Evolutionary conservation across 2,888 invertebrate genomes (phyloP), one percentile per base, ranked within the genome.

Genomic region (Drosophila anomalata): DNA sequence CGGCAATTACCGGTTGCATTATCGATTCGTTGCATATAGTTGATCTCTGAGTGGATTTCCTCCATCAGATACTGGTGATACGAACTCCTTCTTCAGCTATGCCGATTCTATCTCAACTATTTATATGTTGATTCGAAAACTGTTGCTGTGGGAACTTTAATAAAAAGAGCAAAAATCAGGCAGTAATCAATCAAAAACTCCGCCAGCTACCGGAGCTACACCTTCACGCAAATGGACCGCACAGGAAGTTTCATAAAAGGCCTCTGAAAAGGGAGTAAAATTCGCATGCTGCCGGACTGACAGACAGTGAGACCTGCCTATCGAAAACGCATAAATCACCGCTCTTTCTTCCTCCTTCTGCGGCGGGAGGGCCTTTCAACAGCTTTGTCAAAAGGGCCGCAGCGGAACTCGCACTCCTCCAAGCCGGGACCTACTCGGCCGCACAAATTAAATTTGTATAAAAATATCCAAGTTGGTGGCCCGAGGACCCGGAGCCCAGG

Each of bases 321-420:
- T 88, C 88, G 82, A 89, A 88, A 87, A 82, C 66, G 71, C 88
- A 89, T 89, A 89, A 89, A 89, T 89, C 89, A 89, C 75, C 12
- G 63, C 24, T 24, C 39, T 47, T 62, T 70, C 67, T 47, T 55
- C 20, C 6, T 2, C 2, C n/a, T 14, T 57, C 41, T 57, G 39
- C 44, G 52, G 54, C 71, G 67, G 60, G 59, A 75, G 69, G 61
- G 70, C 76, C 88, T 88, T 86, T 86, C 88, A 88, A 84, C 88
- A 86, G 87, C 51, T 76, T 58, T 74, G 76, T 77, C 80, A 74
- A 79, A 73, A 72, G 75, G 51, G 77, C 83, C 80, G 79, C 83
- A 62, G 36, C 24, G 33, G 31, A 61, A 52, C 56, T 48, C 63
- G 20, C 47, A 46, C 41, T 31, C 31, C 58, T 55, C 17, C 52